Percentiles rank a stretch among this genome's conserved stretches.
Conservation (phyloP, 2,797 vertebrate species). For the Protosalanx chinensis region DNA sequence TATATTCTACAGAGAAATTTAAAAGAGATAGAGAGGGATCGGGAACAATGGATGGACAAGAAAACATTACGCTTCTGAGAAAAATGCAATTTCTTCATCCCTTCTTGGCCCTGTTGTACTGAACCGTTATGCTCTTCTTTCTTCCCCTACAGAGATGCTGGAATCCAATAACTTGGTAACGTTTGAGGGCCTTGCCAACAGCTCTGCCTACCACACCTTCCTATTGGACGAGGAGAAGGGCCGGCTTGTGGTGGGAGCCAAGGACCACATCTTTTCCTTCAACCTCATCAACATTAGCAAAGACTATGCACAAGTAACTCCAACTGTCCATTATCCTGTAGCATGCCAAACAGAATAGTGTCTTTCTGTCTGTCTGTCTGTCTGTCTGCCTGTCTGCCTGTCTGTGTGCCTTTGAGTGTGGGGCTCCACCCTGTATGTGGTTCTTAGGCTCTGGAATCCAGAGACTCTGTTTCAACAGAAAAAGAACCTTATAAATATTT, state of each 20-base stretch:
- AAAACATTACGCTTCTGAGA: neutral
- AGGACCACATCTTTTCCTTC: conserved; percentile 97
- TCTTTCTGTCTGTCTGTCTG: conserved; percentile 12
- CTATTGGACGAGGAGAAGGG: conserved; percentile 94
- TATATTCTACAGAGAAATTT: neutral
- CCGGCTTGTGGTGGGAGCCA: conserved; percentile 91
- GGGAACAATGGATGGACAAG: neutral
- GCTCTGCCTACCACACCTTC: conserved; percentile 93
- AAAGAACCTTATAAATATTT: conserved; percentile 73
- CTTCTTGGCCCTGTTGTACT: conserved; percentile 10
- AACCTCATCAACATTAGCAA: conserved; percentile 93
- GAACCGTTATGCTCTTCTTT: conserved; percentile 12
- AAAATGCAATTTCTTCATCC: conserved; percentile 16
- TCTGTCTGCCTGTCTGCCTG: neutral
- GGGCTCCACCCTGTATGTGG: conserved; percentile 4
- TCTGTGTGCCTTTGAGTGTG: neutral
- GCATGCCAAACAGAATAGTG: neutral
- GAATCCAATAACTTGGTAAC: conserved; percentile 92
- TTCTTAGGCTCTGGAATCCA: conserved; percentile 45
- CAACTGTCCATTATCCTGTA: neutral
- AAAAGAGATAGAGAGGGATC: neutral
- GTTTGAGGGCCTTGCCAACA: conserved; percentile 90
- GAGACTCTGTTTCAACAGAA: conserved; percentile 65
- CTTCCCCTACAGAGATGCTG: conserved; percentile 88
- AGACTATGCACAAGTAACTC: conserved; percentile 87